Evolutionary conservation across 2,113 vertebrate genomes (phyloP).

Genomic region (Vireo altiloquus): DNA sequence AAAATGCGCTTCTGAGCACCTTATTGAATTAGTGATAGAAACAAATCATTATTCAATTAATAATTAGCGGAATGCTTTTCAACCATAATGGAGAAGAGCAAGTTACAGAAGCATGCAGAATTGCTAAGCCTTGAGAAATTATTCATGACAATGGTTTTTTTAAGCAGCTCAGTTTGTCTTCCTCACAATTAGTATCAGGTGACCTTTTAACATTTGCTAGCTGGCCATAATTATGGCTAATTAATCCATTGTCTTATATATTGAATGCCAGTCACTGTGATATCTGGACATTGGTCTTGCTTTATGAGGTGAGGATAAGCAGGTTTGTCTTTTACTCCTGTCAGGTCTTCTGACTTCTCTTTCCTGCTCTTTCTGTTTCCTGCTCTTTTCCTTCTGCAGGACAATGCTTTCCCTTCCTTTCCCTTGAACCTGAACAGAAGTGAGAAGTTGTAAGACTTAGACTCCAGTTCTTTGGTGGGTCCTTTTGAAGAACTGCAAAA

Average conservation of each 20-base stretch:
- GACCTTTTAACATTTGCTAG: slow-evolving; percentile 20
- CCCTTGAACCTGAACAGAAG: not conserved
- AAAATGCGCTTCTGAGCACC: slow-evolving; percentile 7
- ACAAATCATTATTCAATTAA: slow-evolving; percentile 65
- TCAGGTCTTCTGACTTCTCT: not conserved
- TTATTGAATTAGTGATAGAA: slow-evolving; percentile 52
- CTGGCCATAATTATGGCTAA: not conserved
- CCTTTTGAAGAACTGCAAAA: not conserved
- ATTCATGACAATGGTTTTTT: not conserved
- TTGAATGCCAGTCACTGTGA: not conserved
- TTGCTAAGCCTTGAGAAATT: slow-evolving; percentile 7
- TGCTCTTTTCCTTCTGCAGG: not conserved
- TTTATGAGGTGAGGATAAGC: not conserved
- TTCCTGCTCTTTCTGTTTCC: no score
- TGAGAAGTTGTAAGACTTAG: not conserved
- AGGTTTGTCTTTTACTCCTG: not conserved
- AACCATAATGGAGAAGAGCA: slow-evolving; percentile 12
- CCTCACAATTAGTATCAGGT: slow-evolving; percentile 3
- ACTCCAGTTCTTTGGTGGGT: not conserved
- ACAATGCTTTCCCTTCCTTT: not conserved
- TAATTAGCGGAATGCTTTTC: slow-evolving; percentile 50
- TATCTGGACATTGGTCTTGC: not conserved
- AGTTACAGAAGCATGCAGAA: slow-evolving; percentile 16
- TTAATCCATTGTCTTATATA: not conserved
- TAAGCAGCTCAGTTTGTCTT: not conserved